A percentile compares a stretch with the other conserved stretches of the same genome.
Evolutionary conservation across 2,797 vertebrate genomes (phyloP).

Genomic region (Vireo griseus): DNA sequence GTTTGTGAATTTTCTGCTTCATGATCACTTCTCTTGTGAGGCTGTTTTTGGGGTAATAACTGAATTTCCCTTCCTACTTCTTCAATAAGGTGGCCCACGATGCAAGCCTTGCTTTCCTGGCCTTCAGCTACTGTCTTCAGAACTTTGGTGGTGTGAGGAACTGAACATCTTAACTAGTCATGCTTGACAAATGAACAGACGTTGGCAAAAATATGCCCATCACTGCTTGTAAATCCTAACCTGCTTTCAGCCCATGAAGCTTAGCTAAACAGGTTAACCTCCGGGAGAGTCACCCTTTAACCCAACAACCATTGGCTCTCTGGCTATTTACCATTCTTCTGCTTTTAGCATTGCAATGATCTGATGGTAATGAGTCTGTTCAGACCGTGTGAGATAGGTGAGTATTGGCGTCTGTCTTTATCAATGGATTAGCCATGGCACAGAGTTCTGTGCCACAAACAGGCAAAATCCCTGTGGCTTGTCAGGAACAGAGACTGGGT

Average conservation of each 20-base stretch:
- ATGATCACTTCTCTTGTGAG: not conserved
- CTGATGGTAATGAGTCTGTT: not conserved
- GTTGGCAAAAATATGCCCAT: not conserved
- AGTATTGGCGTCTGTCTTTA: not conserved
- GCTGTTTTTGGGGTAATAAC: slow-evolving; percentile 28
- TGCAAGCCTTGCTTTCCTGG: slow-evolving; percentile 58
- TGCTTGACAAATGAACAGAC: slow-evolving; percentile 21
- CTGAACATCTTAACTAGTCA: not conserved
- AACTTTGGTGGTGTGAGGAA: slow-evolving; percentile 63
- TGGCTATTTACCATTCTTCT: not conserved
- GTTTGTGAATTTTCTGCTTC: not conserved
- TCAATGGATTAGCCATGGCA: not conserved
- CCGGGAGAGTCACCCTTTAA: not conserved
- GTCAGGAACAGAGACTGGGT: not conserved
- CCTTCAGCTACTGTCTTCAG: slow-evolving; percentile 56
- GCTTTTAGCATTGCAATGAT: not conserved
- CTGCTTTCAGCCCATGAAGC: slow-evolving; percentile 10
- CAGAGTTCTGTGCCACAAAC: rapidly evolving
- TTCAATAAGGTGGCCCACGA: slow-evolving; percentile 42
- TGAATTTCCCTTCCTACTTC: slow-evolving; percentile 40
- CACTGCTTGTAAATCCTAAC: slow-evolving; percentile 9
- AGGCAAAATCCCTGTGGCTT: not conserved
- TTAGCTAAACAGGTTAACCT: slow-evolving; percentile 44
- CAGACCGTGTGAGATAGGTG: not conserved
- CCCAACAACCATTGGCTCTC: not conserved